Conservation (phyloP, 2,888 invertebrate genomes). For the Machimus rusticus region DNA sequence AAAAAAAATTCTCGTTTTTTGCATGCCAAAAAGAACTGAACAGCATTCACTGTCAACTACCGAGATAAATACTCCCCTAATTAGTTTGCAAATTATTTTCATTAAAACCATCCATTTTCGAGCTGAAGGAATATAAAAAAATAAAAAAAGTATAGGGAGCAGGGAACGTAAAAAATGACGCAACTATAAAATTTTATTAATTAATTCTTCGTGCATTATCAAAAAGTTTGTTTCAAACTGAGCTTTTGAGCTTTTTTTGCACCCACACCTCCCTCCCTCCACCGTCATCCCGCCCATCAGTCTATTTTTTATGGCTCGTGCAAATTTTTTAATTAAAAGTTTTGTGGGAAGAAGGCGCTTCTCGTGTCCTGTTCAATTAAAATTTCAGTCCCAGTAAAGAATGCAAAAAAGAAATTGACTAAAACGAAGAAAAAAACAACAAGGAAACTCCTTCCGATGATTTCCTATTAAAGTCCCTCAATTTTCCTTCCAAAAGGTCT, state of each 20-base stretch:
- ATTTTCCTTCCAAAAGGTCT: neutral
- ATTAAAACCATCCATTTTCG: slow-evolving; percentile 3
- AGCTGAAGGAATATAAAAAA: neutral
- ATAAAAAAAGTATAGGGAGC: neutral
- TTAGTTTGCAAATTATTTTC: slow-evolving; percentile 23
- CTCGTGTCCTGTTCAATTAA: slow-evolving; percentile 24
- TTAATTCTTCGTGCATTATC: slow-evolving; percentile 34
- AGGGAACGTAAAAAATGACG: slow-evolving; percentile 14
- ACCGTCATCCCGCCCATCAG: neutral
- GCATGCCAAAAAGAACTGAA: neutral
- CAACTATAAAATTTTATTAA: slow-evolving; percentile 34
- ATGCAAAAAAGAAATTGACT: neutral
- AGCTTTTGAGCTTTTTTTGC: slow-evolving; percentile 25
- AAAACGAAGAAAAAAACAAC: neutral
- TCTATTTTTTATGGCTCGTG: slow-evolving; percentile 1
- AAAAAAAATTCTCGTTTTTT: neutral
- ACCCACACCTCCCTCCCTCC: neutral
- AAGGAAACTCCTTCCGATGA: neutral
- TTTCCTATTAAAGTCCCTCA: neutral
- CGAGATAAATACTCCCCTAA: slow-evolving; percentile 14
- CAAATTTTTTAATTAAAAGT: slow-evolving; percentile 34
- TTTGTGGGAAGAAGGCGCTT: slow-evolving; percentile 29
- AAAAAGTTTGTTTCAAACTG: slow-evolving; percentile 32
- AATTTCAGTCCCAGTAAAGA: neutral
- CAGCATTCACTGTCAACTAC: neutral